Conservation (phyloP, 1,140 invertebrate genomes). For the Trichonephila inaurata region DNA sequence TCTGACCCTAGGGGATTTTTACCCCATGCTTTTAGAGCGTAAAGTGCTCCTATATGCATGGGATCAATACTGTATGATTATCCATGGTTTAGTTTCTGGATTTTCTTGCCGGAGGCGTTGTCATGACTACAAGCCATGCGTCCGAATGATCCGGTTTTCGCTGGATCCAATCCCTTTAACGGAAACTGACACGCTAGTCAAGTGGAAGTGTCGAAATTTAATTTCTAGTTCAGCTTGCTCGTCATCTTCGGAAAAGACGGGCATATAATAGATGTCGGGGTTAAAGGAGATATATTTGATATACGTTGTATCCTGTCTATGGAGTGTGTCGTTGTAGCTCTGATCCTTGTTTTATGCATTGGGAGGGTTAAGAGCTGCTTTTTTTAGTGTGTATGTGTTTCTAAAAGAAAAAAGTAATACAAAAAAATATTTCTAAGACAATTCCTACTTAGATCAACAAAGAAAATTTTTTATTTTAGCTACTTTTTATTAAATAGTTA, state of each 20-base stretch:
- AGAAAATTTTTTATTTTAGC: too few relatives aligned
- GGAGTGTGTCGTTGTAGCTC: neutral
- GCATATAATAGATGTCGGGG: neutral
- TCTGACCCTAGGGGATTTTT: neutral
- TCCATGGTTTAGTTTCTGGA: neutral
- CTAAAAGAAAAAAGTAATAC: too few relatives aligned
- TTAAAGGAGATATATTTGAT: neutral
- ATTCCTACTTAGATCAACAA: too few relatives aligned
- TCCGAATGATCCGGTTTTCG: neutral
- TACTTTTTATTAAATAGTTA: too few relatives aligned
- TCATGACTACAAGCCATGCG: neutral
- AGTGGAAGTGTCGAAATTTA: slow-evolving; percentile 45
- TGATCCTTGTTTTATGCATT: too few relatives aligned
- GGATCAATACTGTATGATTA: slow-evolving; percentile 46
- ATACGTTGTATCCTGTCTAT: neutral
- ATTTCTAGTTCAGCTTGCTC: neutral
- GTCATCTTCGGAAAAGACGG: neutral
- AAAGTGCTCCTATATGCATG: neutral
- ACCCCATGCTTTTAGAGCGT: neutral
- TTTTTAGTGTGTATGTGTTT: too few relatives aligned
- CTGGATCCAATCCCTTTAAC: neutral
- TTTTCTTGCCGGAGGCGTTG: neutral
- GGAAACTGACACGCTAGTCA: neutral
- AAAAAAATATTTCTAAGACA: too few relatives aligned
- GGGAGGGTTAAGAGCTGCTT: too few relatives aligned